Conservation (phyloP, 2,888 invertebrate genomes). For the Melieria crassipennis region DNA sequence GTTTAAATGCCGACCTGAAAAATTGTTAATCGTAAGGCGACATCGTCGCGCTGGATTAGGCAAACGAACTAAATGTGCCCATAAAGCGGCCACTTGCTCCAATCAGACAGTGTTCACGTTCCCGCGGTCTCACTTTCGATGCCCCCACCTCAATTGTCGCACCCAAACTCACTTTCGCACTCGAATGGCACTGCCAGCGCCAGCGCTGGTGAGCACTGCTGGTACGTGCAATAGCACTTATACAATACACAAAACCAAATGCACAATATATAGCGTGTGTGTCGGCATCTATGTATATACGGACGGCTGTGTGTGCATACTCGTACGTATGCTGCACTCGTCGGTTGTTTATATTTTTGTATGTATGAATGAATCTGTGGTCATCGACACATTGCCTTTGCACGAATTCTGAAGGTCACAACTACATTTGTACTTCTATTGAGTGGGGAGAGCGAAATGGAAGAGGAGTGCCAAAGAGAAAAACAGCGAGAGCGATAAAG, state of each 20-base stretch:
- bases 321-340: conserved; percentile 48
- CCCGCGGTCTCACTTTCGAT: too few relatives aligned
- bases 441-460: conserved; percentile 6
- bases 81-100: too few relatives aligned
- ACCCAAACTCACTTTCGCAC: too few relatives aligned
- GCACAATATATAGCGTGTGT: conserved; percentile 23
- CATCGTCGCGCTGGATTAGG: too few relatives aligned
- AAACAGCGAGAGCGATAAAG: conserved; percentile 7
- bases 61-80: too few relatives aligned
- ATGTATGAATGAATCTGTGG: conserved; percentile 62
- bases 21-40: too few relatives aligned
- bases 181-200: conserved; percentile 17
- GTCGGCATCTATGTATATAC: background rate
- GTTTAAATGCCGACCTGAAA: too few relatives aligned
- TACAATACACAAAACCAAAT: conserved; percentile 38
- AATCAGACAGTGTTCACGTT: too few relatives aligned
- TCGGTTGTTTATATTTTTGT: conserved; percentile 42
- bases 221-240: too few relatives aligned
- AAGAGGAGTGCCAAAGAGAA: background rate
- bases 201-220: too few relatives aligned
- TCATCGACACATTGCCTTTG: conserved; percentile 69
- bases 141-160: too few relatives aligned
- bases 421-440: conserved; percentile 54
- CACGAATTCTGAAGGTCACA: conserved; percentile 68
- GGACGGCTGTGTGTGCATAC: conserved; percentile 1